Evolutionary conservation across 2,797 vertebrate genomes (phyloP).

Genomic region (Anomalospiza imberbis): DNA sequence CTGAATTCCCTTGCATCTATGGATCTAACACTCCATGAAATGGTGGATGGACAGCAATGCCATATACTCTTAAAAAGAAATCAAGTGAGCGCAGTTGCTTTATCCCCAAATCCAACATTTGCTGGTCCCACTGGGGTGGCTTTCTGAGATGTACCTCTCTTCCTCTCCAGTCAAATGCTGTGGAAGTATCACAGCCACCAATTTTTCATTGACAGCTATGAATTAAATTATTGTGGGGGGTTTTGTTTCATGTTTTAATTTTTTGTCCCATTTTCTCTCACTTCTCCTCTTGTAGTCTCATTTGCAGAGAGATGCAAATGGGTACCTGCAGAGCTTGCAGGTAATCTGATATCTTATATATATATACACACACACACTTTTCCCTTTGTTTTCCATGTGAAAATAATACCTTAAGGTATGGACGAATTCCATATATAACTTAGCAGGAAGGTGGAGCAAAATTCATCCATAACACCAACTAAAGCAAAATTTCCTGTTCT

Average conservation of each 20-base stretch:
- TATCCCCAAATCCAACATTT: neutral
- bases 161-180: neutral
- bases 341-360: neutral
- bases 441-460: neutral
- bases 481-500: neutral
- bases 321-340: neutral
- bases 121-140: neutral
- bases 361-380: neutral
- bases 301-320: neutral
- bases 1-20: neutral
- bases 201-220: neutral
- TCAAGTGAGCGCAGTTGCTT: fast-evolving
- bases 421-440: neutral
- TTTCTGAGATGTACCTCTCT: neutral
- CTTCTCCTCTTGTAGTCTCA: neutral
- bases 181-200: neutral
- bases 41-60: neutral
- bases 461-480: neutral
- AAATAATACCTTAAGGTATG: neutral
- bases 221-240: neutral
- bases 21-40: neutral
- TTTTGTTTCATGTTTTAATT: neutral
- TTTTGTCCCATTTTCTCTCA: neutral
- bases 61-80: neutral
- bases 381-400: neutral